These are phyloP conservation scores for Cynodonichthys magdalenae DNA, from an alignment of 2,797 vertebrate genomes.

Conservation along the genomic window DNA sequence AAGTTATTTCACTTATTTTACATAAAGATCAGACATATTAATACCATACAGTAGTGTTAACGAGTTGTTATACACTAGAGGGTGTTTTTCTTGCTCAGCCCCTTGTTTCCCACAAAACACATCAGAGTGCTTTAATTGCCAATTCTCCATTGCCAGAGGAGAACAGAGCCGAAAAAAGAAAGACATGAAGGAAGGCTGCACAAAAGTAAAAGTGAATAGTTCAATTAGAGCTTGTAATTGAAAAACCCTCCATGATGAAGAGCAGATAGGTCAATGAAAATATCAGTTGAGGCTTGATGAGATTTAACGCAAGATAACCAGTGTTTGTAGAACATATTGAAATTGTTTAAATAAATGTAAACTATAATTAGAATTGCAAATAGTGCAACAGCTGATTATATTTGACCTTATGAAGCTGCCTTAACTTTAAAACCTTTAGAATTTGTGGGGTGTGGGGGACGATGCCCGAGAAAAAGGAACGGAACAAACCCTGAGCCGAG, in stretches of 20 bases:
- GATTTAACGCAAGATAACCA: slow-evolving; percentile 30
- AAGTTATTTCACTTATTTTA: background rate
- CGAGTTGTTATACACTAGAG: slow-evolving; percentile 55
- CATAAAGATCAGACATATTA: background rate
- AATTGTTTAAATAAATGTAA: background rate
- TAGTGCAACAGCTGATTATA: background rate
- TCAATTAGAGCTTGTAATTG: slow-evolving; percentile 73
- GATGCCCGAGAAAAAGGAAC: slow-evolving; percentile 16
- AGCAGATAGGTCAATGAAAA: slow-evolving; percentile 59
- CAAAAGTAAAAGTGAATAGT: slow-evolving; percentile 66
- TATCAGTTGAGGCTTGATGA: slow-evolving; percentile 56
- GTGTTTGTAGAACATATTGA: slow-evolving; percentile 32
- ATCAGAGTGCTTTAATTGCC: slow-evolving; percentile 62
- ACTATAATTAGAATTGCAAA: background rate
- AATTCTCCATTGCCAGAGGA: slow-evolving; percentile 60
- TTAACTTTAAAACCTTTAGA: background rate
- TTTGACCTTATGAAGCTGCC: slow-evolving; percentile 16
- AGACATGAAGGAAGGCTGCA: slow-evolving; percentile 17
- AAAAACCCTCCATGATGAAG: slow-evolving; percentile 71
- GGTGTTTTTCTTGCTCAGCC: slow-evolving; percentile 48
- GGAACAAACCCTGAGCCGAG: slow-evolving; percentile 30
- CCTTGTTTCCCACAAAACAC: slow-evolving; percentile 58
- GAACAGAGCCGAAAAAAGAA: slow-evolving; percentile 32
- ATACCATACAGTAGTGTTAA: slow-evolving; percentile 8
- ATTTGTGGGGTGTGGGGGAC: no score